A percentile compares a stretch with the other conserved stretches of the same genome.
Conservation (phyloP, 2,797 vertebrate genomes). For the Microcaecilia unicolor region DNA sequence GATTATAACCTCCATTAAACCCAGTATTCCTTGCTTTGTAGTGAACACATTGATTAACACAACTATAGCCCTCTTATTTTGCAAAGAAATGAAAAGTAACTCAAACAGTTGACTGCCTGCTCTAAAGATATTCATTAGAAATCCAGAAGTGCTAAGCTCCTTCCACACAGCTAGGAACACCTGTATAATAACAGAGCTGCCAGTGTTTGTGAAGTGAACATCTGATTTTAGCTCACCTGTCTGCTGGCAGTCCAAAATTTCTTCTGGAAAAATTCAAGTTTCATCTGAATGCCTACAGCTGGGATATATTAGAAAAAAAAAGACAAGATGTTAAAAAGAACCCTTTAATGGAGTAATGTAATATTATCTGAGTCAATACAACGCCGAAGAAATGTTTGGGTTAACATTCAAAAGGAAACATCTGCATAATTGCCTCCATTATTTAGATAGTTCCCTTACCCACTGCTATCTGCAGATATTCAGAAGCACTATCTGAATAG, state of each 20-base stretch:
- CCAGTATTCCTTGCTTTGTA: neutral
- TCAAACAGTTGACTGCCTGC: neutral
- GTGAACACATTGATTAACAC: neutral
- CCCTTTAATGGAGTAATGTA: too few relatives aligned
- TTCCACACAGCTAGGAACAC: neutral
- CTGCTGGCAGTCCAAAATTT: constrained; percentile 98
- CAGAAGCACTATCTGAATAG: too few relatives aligned
- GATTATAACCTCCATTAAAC: neutral
- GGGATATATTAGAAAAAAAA: constrained; percentile 44
- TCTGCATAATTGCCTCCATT: too few relatives aligned
- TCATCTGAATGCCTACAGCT: constrained; percentile 99
- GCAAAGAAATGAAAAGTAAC: constrained; percentile 2
- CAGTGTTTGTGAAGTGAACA: neutral
- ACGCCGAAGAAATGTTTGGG: too few relatives aligned
- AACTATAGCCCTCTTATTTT: constrained; percentile 1
- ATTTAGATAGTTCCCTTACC: too few relatives aligned
- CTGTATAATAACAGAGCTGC: neutral
- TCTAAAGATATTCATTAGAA: constrained; percentile 9
- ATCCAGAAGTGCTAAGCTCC: neutral
- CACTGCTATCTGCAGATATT: too few relatives aligned
- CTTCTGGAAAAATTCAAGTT: constrained; percentile 94
- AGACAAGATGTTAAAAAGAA: constrained; percentile 6
- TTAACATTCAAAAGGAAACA: too few relatives aligned
- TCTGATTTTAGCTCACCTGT: constrained; percentile 72
- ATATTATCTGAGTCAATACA: too few relatives aligned